phyloP scores from a whole-genome alignment of 2,888 invertebrate species.

The Polyommatus iphigenia region DNA sequence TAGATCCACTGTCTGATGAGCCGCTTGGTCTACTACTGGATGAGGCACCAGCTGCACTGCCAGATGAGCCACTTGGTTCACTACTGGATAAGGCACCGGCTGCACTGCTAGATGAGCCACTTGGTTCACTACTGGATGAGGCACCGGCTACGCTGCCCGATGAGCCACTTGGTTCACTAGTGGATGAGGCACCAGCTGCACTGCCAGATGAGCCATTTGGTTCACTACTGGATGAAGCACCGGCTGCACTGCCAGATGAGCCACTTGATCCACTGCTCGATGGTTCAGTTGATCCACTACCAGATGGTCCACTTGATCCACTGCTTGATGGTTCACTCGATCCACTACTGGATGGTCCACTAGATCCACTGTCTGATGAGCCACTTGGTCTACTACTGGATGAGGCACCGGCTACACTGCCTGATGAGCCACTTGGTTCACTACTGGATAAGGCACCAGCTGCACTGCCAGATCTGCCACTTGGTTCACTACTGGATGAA shows the following conservation, averaged over 20 bases:
- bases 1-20: background rate
- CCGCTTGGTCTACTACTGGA: background rate
- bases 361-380: too few relatives aligned
- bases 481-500: background rate
- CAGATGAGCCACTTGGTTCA: background rate
- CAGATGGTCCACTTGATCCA: slow-evolving; percentile 6
- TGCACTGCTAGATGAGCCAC: background rate
- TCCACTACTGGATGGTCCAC: too few relatives aligned
- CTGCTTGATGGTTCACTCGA: slow-evolving; percentile 41
- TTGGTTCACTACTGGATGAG: too few relatives aligned
- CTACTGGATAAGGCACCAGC: background rate
- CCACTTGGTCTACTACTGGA: too few relatives aligned
- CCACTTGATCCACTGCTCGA: background rate
- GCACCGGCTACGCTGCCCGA: too few relatives aligned
- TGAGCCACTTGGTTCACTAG: too few relatives aligned
- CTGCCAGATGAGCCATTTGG: too few relatives aligned
- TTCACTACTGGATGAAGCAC: background rate
- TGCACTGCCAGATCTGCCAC: background rate
- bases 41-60: background rate
- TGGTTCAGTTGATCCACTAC: background rate
- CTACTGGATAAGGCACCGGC: background rate
- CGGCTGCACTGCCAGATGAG: too few relatives aligned
- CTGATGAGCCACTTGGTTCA: background rate
- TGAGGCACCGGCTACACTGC: background rate
- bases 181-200: too few relatives aligned